Conservation (phyloP, 2,113 vertebrate species). For the Genyomyrus donnyi region DNA sequence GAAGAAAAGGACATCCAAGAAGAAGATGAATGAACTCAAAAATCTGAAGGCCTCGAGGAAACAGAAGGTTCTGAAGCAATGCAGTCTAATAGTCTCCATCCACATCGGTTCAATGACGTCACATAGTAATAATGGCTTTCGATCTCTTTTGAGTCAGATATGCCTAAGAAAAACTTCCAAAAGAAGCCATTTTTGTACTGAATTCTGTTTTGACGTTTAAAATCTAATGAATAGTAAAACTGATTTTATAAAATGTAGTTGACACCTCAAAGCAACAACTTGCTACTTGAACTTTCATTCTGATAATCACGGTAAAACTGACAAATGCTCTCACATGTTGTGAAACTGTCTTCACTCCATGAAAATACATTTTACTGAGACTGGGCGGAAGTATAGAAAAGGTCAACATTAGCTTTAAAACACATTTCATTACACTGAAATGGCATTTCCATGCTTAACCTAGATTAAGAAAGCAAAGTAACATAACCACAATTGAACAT, state of each 20-base stretch:
- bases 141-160: not conserved
- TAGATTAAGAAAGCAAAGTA: not conserved
- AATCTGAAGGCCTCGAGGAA: not conserved
- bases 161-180: not conserved
- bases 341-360: not conserved
- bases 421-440: not conserved
- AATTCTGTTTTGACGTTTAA: not conserved
- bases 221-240: not conserved
- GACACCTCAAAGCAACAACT: not conserved
- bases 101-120: not conserved
- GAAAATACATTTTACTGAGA: not conserved
- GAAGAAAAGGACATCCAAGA: not conserved
- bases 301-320: not conserved
- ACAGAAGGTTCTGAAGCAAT: not conserved
- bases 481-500: not conserved
- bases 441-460: not conserved
- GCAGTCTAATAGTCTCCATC: not conserved
- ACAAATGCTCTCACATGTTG: not conserved
- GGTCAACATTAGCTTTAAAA: not conserved
- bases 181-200: not conserved
- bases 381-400: not conserved
- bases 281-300: not conserved
- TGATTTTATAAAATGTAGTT: not conserved
- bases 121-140: not conserved
- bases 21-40: not conserved